phyloP scores from a whole-genome alignment of 1,140 invertebrate species.

The Charaxes varanes region DNA sequence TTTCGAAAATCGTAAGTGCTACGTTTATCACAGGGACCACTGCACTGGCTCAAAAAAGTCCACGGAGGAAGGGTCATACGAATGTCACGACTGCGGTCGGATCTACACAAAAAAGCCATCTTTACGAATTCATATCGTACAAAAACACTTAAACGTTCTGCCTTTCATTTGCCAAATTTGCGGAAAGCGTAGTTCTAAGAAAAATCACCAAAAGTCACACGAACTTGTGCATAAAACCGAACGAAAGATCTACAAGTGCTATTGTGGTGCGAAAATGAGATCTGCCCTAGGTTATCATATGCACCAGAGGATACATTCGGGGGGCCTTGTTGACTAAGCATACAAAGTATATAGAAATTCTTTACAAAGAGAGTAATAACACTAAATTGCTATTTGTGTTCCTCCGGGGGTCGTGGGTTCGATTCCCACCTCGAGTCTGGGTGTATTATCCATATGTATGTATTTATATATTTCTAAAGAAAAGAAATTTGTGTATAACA shows the following conservation, averaged over 20 bases:
- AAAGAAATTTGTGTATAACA: too few relatives aligned
- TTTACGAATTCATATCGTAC: constrained; percentile 55
- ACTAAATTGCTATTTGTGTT: too few relatives aligned
- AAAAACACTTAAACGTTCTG: constrained; percentile 61
- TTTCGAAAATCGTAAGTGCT: constrained; percentile 50
- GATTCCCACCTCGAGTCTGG: too few relatives aligned
- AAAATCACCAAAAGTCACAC: constrained; percentile 57
- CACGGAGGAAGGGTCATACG: constrained; percentile 24
- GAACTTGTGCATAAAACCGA: constrained; percentile 45
- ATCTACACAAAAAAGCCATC: constrained; percentile 54
- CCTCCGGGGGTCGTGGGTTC: too few relatives aligned
- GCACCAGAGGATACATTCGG: constrained; percentile 78
- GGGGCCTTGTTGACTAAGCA: too few relatives aligned
- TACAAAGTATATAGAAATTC: too few relatives aligned
- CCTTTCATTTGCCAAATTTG: constrained; percentile 56
- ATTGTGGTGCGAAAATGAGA: constrained; percentile 49
- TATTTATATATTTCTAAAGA: too few relatives aligned
- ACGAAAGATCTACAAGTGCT: constrained; percentile 47
- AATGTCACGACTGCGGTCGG: constrained; percentile 54
- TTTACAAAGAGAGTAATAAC: too few relatives aligned
- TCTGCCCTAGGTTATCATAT: constrained; percentile 47
- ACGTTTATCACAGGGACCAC: constrained; percentile 31
- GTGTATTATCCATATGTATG: too few relatives aligned
- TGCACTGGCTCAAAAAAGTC: constrained; percentile 21
- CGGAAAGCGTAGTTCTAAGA: constrained; percentile 54